A percentile compares a stretch with the other conserved stretches of the same genome.
phyloP scores from a whole-genome alignment of 2,797 vertebrate genomes.

The Pogoniulus pusillus region DNA sequence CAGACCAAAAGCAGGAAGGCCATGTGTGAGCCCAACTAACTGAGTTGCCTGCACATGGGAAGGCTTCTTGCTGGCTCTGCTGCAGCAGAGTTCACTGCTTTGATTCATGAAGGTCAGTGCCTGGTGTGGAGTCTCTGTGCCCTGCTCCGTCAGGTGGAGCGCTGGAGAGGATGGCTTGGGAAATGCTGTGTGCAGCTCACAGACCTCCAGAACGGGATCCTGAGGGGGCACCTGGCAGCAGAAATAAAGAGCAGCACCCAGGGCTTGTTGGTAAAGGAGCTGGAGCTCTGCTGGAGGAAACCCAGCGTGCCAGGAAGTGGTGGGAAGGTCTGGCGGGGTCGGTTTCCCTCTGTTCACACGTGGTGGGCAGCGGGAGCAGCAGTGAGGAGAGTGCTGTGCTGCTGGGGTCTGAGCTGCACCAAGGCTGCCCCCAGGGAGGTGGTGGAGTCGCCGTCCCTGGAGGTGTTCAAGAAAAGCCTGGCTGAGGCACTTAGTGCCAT shows the following conservation, averaged over 20 bases:
- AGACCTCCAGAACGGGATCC: fast-evolving
- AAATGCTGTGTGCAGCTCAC: neutral
- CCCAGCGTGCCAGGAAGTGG: fast-evolving
- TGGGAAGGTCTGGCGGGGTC: neutral
- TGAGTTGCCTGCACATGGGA: neutral
- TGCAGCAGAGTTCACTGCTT: neutral
- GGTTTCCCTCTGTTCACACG: neutral
- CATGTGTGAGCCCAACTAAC: neutral
- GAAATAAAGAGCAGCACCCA: fast-evolving
- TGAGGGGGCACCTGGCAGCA: fast-evolving
- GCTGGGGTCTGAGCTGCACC: neutral
- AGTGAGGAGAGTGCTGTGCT: neutral
- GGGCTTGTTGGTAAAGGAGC: neutral
- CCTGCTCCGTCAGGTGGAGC: neutral
- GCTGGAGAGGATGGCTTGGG: neutral
- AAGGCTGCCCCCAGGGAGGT: too few relatives aligned
- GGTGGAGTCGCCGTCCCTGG: too few relatives aligned
- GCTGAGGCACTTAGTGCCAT: too few relatives aligned
- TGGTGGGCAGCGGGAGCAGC: neutral
- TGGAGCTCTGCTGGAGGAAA: neutral
- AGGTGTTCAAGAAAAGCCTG: too few relatives aligned
- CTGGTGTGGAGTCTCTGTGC: fast-evolving
- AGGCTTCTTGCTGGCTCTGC: fast-evolving
- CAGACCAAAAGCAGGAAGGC: neutral
- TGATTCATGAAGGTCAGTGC: neutral